These are phyloP conservation scores for Collichthys lucidus DNA, from an alignment of 2,113 vertebrate genomes.

Conservation along the genomic window DNA sequence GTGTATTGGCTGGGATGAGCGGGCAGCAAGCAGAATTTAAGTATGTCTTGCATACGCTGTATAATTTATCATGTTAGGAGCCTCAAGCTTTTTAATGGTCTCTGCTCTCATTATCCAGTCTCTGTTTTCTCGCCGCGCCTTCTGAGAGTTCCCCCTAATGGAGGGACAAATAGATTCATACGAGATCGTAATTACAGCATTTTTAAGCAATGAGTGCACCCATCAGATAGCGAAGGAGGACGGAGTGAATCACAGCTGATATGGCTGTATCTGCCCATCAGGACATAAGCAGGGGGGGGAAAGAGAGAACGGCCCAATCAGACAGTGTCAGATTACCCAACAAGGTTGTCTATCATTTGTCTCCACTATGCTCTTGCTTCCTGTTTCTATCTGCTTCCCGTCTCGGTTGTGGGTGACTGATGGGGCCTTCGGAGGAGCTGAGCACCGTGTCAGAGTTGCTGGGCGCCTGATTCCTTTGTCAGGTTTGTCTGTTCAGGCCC, in stretches of 20 bases:
- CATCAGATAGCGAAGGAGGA: constrained; percentile 41
- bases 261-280: neutral
- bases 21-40: constrained; percentile 71
- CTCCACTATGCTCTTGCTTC: constrained; percentile 50
- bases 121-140: constrained; percentile 67
- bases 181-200: constrained; percentile 74
- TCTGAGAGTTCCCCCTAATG: constrained; percentile 73
- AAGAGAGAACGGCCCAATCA: constrained; percentile 61
- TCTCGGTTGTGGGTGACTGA: constrained; percentile 67
- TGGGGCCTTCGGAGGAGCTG: constrained; percentile 41
- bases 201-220: constrained; percentile 61
- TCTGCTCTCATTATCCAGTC: constrained; percentile 78
- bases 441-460: constrained; percentile 49
- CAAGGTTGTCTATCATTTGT: constrained; percentile 68
- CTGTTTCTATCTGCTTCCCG: constrained; percentile 73
- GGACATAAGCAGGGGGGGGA: constrained; percentile 7
- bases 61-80: constrained; percentile 79
- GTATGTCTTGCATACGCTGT: constrained; percentile 73
- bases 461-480: constrained; percentile 35
- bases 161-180: constrained; percentile 79
- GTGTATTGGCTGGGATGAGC: constrained; percentile 70
- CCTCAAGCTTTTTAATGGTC: constrained; percentile 78
- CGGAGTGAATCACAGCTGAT: constrained; percentile 20
- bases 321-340: constrained; percentile 66
- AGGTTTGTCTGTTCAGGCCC: constrained; percentile 35